Percentiles rank a stretch among this genome's conserved stretches.
These are phyloP conservation scores for Netelia melanura DNA, from an alignment of 2,888 invertebrate species.

Conservation along the genomic window DNA sequence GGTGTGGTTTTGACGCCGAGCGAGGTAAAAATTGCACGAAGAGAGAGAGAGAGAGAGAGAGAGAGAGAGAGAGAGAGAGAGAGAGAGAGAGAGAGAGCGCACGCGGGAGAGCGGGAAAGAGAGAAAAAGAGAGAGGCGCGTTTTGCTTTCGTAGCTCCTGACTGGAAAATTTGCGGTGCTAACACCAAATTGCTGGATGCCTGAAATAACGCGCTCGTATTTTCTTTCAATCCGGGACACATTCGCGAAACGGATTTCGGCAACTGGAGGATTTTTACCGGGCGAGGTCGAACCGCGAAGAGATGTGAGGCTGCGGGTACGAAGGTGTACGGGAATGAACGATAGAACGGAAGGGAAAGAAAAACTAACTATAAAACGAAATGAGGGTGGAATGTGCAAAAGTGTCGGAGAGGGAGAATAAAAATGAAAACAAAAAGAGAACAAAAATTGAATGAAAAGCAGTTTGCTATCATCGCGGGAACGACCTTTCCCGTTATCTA, in stretches of 20 bases:
- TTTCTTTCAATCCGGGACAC: conserved; percentile 81
- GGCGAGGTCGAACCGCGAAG: conserved; percentile 62
- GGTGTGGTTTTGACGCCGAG: conserved; percentile 42
- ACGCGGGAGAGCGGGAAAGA: conserved; percentile 1
- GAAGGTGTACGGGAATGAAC: conserved; percentile 21
- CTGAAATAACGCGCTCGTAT: conserved; percentile 81
- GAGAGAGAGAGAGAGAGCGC: not conserved
- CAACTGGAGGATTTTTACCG: conserved; percentile 59
- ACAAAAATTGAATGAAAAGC: conserved; percentile 31
- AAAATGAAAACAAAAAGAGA: conserved; percentile 10
- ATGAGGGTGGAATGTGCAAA: conserved; percentile 13
- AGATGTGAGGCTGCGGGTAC: conserved; percentile 36
- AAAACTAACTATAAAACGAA: conserved; percentile 46
- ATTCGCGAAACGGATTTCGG: conserved; percentile 74
- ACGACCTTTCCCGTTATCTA: not conserved
- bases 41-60: not conserved
- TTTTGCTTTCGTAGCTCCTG: conserved; percentile 70
- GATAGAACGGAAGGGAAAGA: conserved; percentile 36
- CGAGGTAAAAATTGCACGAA: conserved; percentile 35
- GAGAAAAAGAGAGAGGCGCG: conserved; percentile 26
- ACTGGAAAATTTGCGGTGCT: conserved; percentile 68
- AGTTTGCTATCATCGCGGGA: conserved; percentile 2
- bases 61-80: conserved; percentile 22
- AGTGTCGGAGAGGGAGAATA: not conserved
- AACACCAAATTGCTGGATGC: conserved; percentile 69